Percentiles rank a stretch among this genome's conserved stretches.
Conservation (phyloP, 2,888 invertebrate species). For the Amaurobius ferox region DNA sequence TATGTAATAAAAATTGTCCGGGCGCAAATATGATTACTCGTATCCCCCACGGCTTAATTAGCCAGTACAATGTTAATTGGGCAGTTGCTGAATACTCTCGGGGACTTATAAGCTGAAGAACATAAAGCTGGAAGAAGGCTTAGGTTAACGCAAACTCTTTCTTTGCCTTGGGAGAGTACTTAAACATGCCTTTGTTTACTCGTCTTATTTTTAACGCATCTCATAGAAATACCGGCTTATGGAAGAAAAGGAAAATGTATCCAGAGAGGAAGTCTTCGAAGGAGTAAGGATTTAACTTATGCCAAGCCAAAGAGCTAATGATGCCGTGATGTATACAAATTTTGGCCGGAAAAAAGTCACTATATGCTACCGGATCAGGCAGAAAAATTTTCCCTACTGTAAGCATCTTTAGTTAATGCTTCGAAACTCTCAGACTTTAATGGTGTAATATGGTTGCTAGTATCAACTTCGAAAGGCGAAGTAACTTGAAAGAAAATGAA, state of each 20-base stretch:
- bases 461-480: background rate
- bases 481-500: background rate
- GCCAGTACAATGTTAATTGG: conserved; percentile 61
- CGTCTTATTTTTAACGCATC: conserved; percentile 24
- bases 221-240: conserved; percentile 18
- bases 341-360: background rate
- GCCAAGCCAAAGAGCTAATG: background rate
- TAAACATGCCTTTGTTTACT: conserved; percentile 29
- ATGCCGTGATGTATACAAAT: background rate
- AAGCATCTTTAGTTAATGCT: background rate
- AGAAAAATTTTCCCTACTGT: background rate
- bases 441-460: background rate
- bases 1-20: conserved; percentile 68
- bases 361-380: background rate
- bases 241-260: conserved; percentile 19
- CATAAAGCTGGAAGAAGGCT: conserved; percentile 42
- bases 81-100: conserved; percentile 50
- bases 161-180: background rate
- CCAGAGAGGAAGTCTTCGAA: conserved; percentile 13
- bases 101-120: conserved; percentile 44
- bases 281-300: conserved; percentile 4
- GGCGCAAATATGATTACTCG: conserved; percentile 61
- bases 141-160: conserved; percentile 21
- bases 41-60: conserved; percentile 61
- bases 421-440: conserved; percentile 5